These are phyloP conservation scores for Collichthys lucidus DNA, from an alignment of 2,113 vertebrate genomes.

Conservation along the genomic window DNA sequence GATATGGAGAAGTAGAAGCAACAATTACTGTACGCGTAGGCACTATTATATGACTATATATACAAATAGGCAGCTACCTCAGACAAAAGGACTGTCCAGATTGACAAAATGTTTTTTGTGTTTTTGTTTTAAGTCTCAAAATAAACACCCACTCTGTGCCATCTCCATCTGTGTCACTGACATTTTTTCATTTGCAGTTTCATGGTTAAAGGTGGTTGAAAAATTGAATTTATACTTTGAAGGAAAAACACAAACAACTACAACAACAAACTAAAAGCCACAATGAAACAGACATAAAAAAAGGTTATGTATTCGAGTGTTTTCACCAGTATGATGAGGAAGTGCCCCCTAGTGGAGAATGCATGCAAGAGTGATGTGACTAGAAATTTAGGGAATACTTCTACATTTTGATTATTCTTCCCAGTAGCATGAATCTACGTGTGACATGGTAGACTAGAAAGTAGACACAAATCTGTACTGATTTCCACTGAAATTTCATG, in stretches of 20 bases:
- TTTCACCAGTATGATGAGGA: not conserved
- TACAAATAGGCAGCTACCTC: not conserved
- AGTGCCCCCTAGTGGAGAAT: constrained; percentile 63
- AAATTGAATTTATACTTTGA: not conserved
- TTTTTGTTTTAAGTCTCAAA: not conserved
- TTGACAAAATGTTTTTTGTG: not conserved
- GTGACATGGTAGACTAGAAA: not conserved
- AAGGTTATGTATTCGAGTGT: not conserved
- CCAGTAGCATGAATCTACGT: not conserved
- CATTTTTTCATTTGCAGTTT: not conserved
- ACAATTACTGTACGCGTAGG: not conserved
- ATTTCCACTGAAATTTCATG: not conserved
- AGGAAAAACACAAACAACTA: not conserved
- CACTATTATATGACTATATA: not conserved
- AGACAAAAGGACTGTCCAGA: not conserved
- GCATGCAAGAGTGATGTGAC: not conserved
- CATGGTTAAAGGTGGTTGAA: not conserved
- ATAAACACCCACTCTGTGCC: not conserved
- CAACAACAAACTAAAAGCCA: not conserved
- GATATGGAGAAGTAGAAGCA: not conserved
- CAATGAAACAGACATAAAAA: not conserved
- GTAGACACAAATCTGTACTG: not conserved
- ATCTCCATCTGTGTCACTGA: constrained; percentile 10
- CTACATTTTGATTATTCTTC: constrained; percentile 24
- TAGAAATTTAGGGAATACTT: not conserved